These are phyloP conservation scores for Mythimna impura DNA, from an alignment of 2,888 invertebrate species.

Conservation along the genomic window DNA sequence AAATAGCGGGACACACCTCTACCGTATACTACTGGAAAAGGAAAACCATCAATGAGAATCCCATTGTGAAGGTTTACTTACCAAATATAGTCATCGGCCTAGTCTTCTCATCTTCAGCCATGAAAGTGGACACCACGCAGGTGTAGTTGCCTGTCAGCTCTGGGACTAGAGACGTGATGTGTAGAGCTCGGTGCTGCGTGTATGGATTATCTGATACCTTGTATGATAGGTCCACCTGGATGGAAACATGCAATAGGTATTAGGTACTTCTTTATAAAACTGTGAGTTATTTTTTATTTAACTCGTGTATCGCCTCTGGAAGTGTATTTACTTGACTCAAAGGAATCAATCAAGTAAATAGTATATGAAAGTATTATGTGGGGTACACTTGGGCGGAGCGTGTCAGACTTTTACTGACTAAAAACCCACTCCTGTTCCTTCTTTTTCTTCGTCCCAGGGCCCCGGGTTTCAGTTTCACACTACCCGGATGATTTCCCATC, in stretches of 20 bases:
- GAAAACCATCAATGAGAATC: too few relatives aligned
- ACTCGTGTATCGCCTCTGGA: not conserved
- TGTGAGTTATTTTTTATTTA: not conserved
- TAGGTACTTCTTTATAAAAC: not conserved
- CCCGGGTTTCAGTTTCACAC: too few relatives aligned
- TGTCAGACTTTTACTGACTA: too few relatives aligned
- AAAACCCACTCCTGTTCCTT: too few relatives aligned
- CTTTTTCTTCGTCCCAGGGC: too few relatives aligned
- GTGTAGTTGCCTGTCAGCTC: slow-evolving; percentile 94
- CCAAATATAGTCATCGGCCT: slow-evolving; percentile 93
- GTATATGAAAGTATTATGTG: too few relatives aligned
- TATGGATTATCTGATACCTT: slow-evolving; percentile 92
- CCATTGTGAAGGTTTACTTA: slow-evolving; percentile 73
- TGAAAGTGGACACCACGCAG: slow-evolving; percentile 93
- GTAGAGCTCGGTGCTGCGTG: slow-evolving; percentile 93
- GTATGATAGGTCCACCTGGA: slow-evolving; percentile 91
- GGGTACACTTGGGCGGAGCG: too few relatives aligned
- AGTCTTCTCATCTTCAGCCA: slow-evolving; percentile 92
- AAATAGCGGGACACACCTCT: too few relatives aligned
- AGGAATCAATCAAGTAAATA: too few relatives aligned
- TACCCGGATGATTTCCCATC: too few relatives aligned
- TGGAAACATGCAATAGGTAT: not conserved
- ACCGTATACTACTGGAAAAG: too few relatives aligned
- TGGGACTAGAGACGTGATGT: slow-evolving; percentile 92
- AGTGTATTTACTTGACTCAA: too few relatives aligned